phyloP scores from a whole-genome alignment of 2,888 invertebrate species.

The Hyalella azteca region DNA sequence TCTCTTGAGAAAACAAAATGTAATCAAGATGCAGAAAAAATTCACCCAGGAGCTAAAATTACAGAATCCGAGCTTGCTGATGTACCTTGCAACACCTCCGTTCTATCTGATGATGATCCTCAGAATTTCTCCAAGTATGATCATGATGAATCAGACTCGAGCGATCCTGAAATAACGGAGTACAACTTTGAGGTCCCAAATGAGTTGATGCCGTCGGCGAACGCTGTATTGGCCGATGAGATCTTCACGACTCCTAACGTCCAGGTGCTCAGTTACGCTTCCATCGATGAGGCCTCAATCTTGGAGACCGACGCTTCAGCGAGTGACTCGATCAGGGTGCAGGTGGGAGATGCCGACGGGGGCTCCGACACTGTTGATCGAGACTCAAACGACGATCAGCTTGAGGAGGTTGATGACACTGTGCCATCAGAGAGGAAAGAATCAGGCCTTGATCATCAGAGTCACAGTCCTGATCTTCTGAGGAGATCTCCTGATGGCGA shows the following conservation, averaged over 20 bases:
- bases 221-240: not conserved
- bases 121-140: not conserved
- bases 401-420: not conserved
- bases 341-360: not conserved
- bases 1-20: too few species aligned
- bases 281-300: not conserved
- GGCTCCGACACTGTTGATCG: not conserved
- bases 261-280: slow-evolving; percentile 15
- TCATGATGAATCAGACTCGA: not conserved
- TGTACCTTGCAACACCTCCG: not conserved
- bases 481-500: slow-evolving; percentile 16
- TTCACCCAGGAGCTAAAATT: too few species aligned
- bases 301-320: not conserved
- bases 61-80: not conserved
- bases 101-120: not conserved
- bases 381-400: slow-evolving; percentile 13
- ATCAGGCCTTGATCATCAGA: not conserved
- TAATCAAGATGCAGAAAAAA: too few species aligned
- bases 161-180: slow-evolving; percentile 11
- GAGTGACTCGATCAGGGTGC: slow-evolving; percentile 2
- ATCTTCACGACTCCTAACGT: not conserved
- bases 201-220: not conserved
- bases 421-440: not conserved
- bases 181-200: not conserved
- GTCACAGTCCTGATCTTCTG: slow-evolving; percentile 15